A percentile compares a stretch with the other conserved stretches of the same genome.
These are phyloP conservation scores for Coregonus clupeaformis DNA, from an alignment of 2,113 vertebrate genomes.

Conservation along the genomic window DNA sequence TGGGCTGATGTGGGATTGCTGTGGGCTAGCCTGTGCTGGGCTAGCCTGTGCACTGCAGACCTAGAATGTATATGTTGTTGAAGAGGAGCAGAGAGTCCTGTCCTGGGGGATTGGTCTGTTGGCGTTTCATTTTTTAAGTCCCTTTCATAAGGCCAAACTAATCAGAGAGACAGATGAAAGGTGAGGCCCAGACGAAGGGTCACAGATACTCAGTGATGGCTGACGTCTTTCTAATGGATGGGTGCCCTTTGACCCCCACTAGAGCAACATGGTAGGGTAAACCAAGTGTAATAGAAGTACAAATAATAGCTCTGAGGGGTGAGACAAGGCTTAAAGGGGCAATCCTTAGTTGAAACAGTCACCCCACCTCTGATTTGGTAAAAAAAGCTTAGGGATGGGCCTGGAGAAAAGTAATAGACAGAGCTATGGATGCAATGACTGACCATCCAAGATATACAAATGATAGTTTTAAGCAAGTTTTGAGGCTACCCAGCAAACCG, in stretches of 20 bases:
- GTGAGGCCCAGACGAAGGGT: conserved; percentile 62
- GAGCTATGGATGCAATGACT: too few relatives aligned
- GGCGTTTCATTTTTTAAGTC: conserved; percentile 67
- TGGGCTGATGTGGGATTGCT: too few relatives aligned
- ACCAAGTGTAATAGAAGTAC: conserved; percentile 58
- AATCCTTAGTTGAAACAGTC: too few relatives aligned
- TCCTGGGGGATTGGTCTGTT: conserved; percentile 38
- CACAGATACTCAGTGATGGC: conserved; percentile 61
- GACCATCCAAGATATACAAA: too few relatives aligned
- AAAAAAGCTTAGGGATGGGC: too few relatives aligned
- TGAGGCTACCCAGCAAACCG: too few relatives aligned
- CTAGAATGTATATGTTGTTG: conserved; percentile 41
- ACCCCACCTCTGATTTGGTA: too few relatives aligned
- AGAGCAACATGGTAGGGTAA: conserved; percentile 58
- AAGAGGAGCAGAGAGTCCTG: conserved; percentile 48
- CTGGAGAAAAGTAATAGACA: too few relatives aligned
- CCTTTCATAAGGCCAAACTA: conserved; percentile 65
- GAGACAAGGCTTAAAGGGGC: background rate
- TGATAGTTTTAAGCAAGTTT: too few relatives aligned
- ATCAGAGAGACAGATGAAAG: conserved; percentile 74
- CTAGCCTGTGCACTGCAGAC: conserved; percentile 51
- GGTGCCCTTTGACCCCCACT: conserved; percentile 56
- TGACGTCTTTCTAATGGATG: conserved; percentile 64
- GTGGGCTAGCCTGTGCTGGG: too few relatives aligned
- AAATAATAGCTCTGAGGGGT: conserved; percentile 35